A percentile compares a stretch with the other conserved stretches of the same genome.
Conservation (phyloP, 2,888 invertebrate species). For the Cristatella mucedo region DNA sequence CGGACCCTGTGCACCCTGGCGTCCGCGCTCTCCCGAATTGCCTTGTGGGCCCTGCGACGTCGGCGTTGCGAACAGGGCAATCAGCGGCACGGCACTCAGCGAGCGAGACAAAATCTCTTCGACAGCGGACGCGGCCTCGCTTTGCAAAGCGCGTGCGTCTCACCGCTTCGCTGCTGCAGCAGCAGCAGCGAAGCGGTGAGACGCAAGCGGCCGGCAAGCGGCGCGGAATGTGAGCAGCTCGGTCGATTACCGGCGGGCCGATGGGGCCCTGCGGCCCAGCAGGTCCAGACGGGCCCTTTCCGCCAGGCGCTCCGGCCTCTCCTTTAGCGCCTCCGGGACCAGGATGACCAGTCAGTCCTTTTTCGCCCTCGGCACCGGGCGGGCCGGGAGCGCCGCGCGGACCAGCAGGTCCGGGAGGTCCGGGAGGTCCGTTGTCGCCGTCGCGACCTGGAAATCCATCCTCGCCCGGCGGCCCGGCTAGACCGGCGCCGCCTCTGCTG, state of each 20-base stretch:
- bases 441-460: slow-evolving; percentile 9
- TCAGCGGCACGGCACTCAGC: too few relatives aligned
- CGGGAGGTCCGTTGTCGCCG: slow-evolving; percentile 10
- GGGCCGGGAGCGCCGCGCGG: slow-evolving; percentile 6
- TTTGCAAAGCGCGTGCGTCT: too few relatives aligned
- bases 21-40: too few relatives aligned
- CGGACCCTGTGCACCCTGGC: slow-evolving; percentile 6
- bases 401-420: slow-evolving; percentile 11
- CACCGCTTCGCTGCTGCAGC: too few relatives aligned
- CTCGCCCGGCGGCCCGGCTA: slow-evolving; percentile 7
- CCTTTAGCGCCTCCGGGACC: slow-evolving; percentile 5
- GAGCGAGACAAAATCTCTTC: too few relatives aligned
- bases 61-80: too few relatives aligned
- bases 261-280: slow-evolving; percentile 6
- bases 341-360: slow-evolving; percentile 8
- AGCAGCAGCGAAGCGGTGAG: too few relatives aligned
- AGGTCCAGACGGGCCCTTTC: slow-evolving; percentile 10
- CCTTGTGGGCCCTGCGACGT: too few relatives aligned
- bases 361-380: slow-evolving; percentile 7
- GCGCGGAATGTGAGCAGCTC: too few relatives aligned
- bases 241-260: slow-evolving; percentile 8
- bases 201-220: too few relatives aligned
- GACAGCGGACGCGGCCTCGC: too few relatives aligned
- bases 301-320: slow-evolving; percentile 4
- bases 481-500: slow-evolving; percentile 5